phyloP scores from a whole-genome alignment of 1,140 invertebrate species.

The Helicoverpa zea region DNA sequence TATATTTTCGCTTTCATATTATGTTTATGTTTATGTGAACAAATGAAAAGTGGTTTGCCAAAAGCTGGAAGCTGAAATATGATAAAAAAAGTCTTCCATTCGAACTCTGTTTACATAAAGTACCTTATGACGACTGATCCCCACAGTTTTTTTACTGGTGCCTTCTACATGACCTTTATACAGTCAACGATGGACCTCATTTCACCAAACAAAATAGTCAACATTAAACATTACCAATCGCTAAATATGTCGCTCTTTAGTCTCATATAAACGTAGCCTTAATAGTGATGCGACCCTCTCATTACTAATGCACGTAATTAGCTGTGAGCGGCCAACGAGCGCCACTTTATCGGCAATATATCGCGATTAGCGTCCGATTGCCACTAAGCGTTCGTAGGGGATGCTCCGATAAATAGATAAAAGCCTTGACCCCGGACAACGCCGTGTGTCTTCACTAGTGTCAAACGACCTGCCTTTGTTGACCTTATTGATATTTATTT shows the following conservation, averaged over 20 bases:
- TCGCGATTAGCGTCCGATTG: slow-evolving; percentile 77
- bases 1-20: too few relatives aligned
- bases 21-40: too few relatives aligned
- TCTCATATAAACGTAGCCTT: slow-evolving; percentile 51
- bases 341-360: slow-evolving; percentile 78
- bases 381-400: slow-evolving; percentile 75
- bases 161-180: too few relatives aligned
- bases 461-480: slow-evolving; percentile 63
- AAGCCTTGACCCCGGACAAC: slow-evolving; percentile 64
- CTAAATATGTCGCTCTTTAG: background rate
- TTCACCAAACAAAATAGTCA: too few relatives aligned
- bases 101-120: too few relatives aligned
- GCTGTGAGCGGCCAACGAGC: slow-evolving; percentile 74
- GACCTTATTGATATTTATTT: slow-evolving; percentile 50
- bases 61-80: too few relatives aligned
- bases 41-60: too few relatives aligned
- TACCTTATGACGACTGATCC: too few relatives aligned
- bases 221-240: too few relatives aligned
- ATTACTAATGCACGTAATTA: slow-evolving; percentile 85
- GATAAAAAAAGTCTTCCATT: too few relatives aligned
- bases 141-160: too few relatives aligned
- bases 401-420: slow-evolving; percentile 66
- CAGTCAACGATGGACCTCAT: too few relatives aligned
- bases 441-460: slow-evolving; percentile 80
- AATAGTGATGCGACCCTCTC: slow-evolving; percentile 56